These are phyloP conservation scores for Timema podura DNA, from an alignment of 2,888 invertebrate species.

Conservation along the genomic window DNA sequence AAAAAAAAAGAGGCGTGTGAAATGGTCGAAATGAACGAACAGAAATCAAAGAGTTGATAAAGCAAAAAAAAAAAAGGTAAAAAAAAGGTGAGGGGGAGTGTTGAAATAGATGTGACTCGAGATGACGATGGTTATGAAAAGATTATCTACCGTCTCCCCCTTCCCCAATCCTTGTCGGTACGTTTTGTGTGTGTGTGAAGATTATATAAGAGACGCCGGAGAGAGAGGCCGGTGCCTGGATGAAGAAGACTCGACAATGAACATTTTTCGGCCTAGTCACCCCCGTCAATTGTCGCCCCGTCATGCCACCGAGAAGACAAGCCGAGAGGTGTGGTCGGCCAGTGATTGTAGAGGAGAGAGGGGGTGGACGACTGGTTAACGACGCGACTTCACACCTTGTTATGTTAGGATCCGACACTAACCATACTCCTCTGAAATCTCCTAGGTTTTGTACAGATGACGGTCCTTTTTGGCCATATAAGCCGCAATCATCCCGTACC, in stretches of 20 bases:
- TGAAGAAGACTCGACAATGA: not conserved
- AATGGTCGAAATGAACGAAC: no score
- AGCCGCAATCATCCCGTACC: no score
- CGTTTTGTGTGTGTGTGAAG: conserved; percentile 7
- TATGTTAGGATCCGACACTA: not conserved
- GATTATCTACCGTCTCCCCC: no score
- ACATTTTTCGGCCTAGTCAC: conserved; percentile 7
- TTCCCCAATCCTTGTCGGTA: not conserved
- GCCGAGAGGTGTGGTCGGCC: conserved; percentile 4
- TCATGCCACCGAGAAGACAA: not conserved
- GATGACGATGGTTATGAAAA: no score
- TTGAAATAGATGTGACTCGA: no score
- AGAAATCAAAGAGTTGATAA: no score
- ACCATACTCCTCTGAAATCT: no score
- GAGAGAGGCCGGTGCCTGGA: not conserved
- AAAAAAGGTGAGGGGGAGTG: no score
- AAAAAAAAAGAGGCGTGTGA: no score
- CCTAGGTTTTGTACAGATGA: no score
- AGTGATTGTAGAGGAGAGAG: not conserved
- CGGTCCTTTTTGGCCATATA: no score
- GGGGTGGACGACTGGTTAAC: not conserved
- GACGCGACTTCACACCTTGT: conserved; percentile 13
- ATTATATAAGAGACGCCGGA: not conserved
- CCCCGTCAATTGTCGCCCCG: conserved; percentile 7
- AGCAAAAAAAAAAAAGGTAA: no score